phyloP scores from a whole-genome alignment of 2,797 vertebrate species.

The Sebastiscus albofasciatus region DNA sequence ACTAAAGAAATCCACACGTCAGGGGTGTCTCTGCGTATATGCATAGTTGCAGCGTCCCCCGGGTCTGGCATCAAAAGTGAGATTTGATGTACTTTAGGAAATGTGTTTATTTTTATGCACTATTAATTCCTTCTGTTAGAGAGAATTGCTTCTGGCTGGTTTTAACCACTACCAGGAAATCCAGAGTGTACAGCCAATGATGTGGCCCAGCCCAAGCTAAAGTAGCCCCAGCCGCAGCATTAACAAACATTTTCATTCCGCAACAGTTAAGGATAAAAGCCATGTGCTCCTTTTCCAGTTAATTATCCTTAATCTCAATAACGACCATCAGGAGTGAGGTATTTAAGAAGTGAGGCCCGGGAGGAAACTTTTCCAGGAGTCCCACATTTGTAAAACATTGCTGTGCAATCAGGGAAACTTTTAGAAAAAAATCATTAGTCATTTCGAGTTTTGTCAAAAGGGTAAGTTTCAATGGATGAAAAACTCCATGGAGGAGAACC shows the following conservation, averaged over 20 bases:
- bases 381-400: slow-evolving; percentile 34
- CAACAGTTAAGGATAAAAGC: slow-evolving; percentile 40
- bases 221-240: slow-evolving; percentile 14
- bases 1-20: neutral
- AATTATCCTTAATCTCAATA: slow-evolving; percentile 28
- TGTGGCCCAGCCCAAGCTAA: slow-evolving; percentile 7
- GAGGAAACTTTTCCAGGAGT: slow-evolving; percentile 28
- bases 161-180: slow-evolving; percentile 51
- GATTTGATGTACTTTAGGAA: slow-evolving; percentile 44
- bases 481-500: slow-evolving; percentile 57
- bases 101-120: slow-evolving; percentile 48
- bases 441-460: slow-evolving; percentile 62
- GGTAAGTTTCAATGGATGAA: slow-evolving; percentile 69
- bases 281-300: slow-evolving; percentile 23
- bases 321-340: slow-evolving; percentile 1
- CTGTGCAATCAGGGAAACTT: slow-evolving; percentile 43
- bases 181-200: slow-evolving; percentile 20
- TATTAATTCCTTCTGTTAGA: slow-evolving; percentile 34
- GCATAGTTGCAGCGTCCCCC: neutral
- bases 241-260: slow-evolving; percentile 29
- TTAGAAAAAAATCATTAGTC: slow-evolving; percentile 61
- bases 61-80: slow-evolving; percentile 22
- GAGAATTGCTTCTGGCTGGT: slow-evolving; percentile 39
- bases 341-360: slow-evolving; percentile 6
- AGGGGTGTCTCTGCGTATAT: neutral